phyloP scores from a whole-genome alignment of 2,888 invertebrate genomes.

The Cyaniris semiargus region DNA sequence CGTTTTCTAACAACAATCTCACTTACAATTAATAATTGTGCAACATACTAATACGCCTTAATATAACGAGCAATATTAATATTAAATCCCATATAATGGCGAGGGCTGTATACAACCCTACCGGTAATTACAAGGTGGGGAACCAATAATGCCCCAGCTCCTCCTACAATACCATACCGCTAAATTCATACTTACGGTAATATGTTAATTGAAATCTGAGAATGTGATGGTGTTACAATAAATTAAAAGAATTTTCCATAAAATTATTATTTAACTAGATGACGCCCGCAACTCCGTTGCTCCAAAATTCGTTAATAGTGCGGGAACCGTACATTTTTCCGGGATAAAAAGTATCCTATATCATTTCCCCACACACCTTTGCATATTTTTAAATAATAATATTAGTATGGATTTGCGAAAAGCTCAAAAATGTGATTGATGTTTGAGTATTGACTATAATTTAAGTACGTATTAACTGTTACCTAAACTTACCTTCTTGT shows the following conservation, averaged over 20 bases:
- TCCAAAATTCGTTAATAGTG: no score
- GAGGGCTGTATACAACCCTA: constrained; percentile 27
- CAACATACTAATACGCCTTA: not conserved
- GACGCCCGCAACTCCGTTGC: no score
- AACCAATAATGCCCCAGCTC: constrained; percentile 51
- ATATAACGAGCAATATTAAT: constrained; percentile 14
- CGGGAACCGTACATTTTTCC: no score
- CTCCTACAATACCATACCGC: constrained; percentile 22
- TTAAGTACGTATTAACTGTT: no score
- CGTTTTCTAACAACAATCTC: not conserved
- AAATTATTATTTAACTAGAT: no score
- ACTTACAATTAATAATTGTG: not conserved
- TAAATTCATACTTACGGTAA: constrained; percentile 23
- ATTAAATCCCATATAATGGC: constrained; percentile 15
- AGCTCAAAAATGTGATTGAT: no score
- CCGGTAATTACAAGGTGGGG: constrained; percentile 63
- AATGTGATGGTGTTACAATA: not conserved
- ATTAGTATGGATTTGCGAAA: no score
- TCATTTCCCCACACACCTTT: no score
- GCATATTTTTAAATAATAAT: no score
- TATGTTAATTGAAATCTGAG: not conserved
- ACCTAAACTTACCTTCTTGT: no score
- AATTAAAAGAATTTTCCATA: not conserved
- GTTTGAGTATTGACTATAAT: no score
- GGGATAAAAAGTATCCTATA: no score